Evolutionary conservation across 2,888 invertebrate genomes (phyloP).

Genomic region (Tetheella fluctuosa): DNA sequence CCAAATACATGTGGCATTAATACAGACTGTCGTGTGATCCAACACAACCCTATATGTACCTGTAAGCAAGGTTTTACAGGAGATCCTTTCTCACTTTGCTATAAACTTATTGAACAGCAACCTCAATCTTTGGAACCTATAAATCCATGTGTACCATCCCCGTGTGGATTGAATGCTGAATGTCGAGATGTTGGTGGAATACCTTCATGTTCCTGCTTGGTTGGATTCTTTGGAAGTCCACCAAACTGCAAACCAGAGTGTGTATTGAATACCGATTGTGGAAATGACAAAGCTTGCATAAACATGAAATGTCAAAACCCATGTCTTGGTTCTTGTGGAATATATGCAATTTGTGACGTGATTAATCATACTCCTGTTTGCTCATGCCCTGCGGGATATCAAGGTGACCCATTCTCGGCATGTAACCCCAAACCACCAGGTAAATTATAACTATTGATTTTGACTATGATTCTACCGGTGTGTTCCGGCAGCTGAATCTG

Average conservation of each 20-base stretch:
- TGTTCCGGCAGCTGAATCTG: neutral
- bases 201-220: conserved; percentile 87
- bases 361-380: conserved; percentile 91
- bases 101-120: conserved; percentile 55
- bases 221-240: conserved; percentile 87
- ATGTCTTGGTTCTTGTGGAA: conserved; percentile 90
- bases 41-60: conserved; percentile 88
- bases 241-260: conserved; percentile 91
- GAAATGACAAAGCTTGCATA: conserved; percentile 89
- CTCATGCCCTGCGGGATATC: conserved; percentile 85
- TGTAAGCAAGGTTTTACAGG: conserved; percentile 86
- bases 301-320: conserved; percentile 91
- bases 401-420: conserved; percentile 90
- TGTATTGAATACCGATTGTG: conserved; percentile 89
- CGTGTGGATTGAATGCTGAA: conserved; percentile 89
- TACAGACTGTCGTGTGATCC: conserved; percentile 88
- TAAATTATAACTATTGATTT: conserved; percentile 36
- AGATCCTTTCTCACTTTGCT: conserved; percentile 85
- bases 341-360: conserved; percentile 89
- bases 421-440: conserved; percentile 84
- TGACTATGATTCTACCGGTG: conserved; percentile 4
- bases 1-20: conserved; percentile 88
- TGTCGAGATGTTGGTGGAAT: conserved; percentile 81
- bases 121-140: conserved; percentile 46
- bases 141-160: conserved; percentile 89